Evolutionary conservation across 2,113 vertebrate genomes (phyloP).

Genomic region (Sminthopsis crassicaudata): DNA sequence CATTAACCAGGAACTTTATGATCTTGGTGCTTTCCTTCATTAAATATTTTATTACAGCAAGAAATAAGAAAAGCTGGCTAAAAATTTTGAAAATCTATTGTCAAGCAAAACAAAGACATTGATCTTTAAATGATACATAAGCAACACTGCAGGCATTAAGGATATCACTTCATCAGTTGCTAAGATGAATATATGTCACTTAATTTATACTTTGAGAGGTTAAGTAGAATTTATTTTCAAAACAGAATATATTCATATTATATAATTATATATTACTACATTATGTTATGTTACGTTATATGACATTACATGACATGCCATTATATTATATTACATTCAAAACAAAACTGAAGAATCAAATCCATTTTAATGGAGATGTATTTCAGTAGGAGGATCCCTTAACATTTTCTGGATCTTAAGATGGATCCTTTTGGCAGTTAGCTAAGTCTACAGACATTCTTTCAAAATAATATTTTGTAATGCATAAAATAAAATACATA

Average conservation of each 20-base stretch:
- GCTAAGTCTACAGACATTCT: slow-evolving; percentile 9
- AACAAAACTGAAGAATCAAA: background rate
- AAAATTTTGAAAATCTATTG: slow-evolving; percentile 22
- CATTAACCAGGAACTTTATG: background rate
- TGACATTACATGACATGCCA: too few species aligned
- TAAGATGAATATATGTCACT: background rate
- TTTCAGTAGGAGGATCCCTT: background rate
- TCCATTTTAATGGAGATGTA: background rate
- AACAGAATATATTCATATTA: background rate
- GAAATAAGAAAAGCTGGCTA: background rate
- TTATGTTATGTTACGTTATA: background rate
- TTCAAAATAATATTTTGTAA: slow-evolving; percentile 20
- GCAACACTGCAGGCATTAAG: background rate
- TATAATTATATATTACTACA: background rate
- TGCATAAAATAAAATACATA: slow-evolving; percentile 5
- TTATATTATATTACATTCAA: background rate
- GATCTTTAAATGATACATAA: background rate
- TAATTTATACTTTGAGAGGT: slow-evolving; percentile 19
- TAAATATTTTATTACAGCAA: slow-evolving; percentile 40
- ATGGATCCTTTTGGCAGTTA: background rate
- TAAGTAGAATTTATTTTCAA: slow-evolving; percentile 29
- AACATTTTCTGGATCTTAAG: background rate
- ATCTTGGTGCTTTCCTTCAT: background rate
- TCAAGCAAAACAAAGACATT: background rate
- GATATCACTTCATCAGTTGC: background rate